Evolutionary conservation across 2,888 invertebrate genomes (phyloP).

Genomic region (Lysandra bellargus): DNA sequence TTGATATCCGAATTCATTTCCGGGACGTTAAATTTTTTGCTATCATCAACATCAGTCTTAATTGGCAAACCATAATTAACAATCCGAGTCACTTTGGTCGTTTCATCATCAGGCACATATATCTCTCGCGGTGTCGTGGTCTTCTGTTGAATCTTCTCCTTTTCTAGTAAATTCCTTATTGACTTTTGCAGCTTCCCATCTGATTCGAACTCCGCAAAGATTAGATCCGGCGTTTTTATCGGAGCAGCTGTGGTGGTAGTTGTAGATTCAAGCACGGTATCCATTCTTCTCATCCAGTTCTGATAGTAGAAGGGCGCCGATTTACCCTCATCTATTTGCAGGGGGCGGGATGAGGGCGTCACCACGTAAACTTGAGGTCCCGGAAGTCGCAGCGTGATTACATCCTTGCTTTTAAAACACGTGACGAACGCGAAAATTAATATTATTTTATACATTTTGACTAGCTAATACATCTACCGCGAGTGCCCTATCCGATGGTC

Average conservation of each 20-base stretch:
- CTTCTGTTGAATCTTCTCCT: constrained; percentile 54
- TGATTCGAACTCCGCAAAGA: constrained; percentile 74
- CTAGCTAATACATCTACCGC: constrained; percentile 47
- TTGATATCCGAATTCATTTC: constrained; percentile 54
- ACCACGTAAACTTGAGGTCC: constrained; percentile 72
- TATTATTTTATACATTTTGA: constrained; percentile 55
- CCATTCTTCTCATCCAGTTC: constrained; percentile 72
- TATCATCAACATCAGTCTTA: constrained; percentile 41
- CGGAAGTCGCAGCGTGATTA: constrained; percentile 53
- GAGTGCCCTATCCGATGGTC: constrained; percentile 54
- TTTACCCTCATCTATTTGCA: constrained; percentile 54
- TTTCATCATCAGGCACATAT: constrained; percentile 61
- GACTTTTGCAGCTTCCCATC: constrained; percentile 60
- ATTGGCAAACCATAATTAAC: constrained; percentile 50
- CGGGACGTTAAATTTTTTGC: constrained; percentile 43
- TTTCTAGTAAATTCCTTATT: constrained; percentile 66
- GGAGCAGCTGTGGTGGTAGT: constrained; percentile 48
- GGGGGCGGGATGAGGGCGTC: constrained; percentile 60
- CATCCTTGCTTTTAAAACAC: constrained; percentile 50
- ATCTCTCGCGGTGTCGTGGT: constrained; percentile 56
- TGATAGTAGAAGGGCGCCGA: constrained; percentile 70
- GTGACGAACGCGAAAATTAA: constrained; percentile 50
- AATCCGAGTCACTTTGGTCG: constrained; percentile 44
- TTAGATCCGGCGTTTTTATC: constrained; percentile 66
- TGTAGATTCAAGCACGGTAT: constrained; percentile 51